These are phyloP conservation scores for Hydractinia symbiolongicarpus DNA, from an alignment of 30 jellyfish, hydroid and myxozoan genomes.

Conservation along the genomic window DNA sequence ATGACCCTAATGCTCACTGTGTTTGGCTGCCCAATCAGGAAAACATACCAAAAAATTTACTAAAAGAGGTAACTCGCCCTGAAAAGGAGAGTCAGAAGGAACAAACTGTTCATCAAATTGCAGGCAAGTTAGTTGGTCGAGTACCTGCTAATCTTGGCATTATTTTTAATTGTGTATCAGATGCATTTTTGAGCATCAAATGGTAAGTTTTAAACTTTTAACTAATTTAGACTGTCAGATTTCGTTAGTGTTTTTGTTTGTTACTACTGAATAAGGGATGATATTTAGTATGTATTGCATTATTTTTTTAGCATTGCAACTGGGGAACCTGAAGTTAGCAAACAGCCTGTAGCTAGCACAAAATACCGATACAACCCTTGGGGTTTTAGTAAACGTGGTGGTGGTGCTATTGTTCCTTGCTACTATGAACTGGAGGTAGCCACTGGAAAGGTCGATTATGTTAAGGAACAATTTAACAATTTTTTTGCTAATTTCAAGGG, in stretches of 20 bases:
- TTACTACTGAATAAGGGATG: too few species aligned
- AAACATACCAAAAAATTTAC: neutral
- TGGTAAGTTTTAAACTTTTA: slow-evolving; percentile 18
- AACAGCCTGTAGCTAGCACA: neutral
- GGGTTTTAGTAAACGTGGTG: neutral
- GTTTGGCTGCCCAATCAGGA: slow-evolving; percentile 9
- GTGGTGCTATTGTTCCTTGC: neutral
- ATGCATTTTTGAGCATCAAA: neutral
- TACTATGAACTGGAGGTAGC: neutral
- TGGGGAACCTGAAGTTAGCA: slow-evolving; percentile 11
- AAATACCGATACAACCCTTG: slow-evolving; percentile 13
- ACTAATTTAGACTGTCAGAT: too few species aligned
- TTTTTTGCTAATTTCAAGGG: neutral
- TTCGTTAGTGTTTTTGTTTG: neutral
- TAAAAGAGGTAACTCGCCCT: slow-evolving; percentile 6
- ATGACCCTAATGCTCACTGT: neutral
- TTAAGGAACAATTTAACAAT: neutral
- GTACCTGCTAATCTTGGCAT: slow-evolving; percentile 10
- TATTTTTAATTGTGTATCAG: neutral
- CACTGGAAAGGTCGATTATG: neutral
- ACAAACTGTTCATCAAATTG: slow-evolving; percentile 9
- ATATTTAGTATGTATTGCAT: neutral
- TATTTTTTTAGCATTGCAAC: slow-evolving; percentile 1
- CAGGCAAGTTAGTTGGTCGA: slow-evolving; percentile 18
- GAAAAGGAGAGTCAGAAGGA: neutral